Evolutionary conservation across 2,113 vertebrate species (phyloP).

Genomic region (Lasiurus cinereus): DNA sequence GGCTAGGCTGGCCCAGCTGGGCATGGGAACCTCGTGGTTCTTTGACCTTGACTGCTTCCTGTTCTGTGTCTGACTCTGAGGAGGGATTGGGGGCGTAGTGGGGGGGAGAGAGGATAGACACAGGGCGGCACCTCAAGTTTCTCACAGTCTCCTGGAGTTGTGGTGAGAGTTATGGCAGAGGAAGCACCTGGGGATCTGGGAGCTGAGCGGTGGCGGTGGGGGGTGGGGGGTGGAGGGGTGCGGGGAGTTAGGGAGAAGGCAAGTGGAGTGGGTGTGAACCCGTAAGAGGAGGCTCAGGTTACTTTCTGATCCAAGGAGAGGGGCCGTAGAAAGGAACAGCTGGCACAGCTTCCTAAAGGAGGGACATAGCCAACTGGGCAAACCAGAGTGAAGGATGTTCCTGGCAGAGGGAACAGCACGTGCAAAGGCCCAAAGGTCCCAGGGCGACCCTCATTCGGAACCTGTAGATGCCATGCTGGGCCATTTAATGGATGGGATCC

Average conservation of each 20-base stretch:
- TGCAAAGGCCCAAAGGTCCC: background rate
- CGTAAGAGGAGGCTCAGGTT: background rate
- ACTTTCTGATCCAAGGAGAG: background rate
- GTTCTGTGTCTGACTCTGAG: background rate
- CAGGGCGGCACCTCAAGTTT: background rate
- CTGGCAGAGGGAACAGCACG: background rate
- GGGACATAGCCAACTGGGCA: background rate
- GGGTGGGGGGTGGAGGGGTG: too few relatives aligned
- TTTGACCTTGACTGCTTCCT: background rate
- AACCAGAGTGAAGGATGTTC: background rate
- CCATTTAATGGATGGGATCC: background rate
- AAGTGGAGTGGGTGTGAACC: background rate
- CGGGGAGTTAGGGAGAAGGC: background rate
- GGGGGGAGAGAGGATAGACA: background rate
- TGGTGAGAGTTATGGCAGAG: background rate
- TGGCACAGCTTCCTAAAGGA: background rate
- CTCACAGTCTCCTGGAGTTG: background rate
- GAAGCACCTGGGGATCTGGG: background rate
- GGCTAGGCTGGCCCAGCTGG: background rate
- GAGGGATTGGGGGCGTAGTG: rapidly evolving
- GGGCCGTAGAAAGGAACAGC: background rate
- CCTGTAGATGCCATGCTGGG: background rate
- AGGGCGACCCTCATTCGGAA: background rate
- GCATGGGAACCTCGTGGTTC: background rate
- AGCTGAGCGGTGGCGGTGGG: background rate